Conservation (phyloP, 1,140 invertebrate genomes). For the Zophobas atratus region DNA sequence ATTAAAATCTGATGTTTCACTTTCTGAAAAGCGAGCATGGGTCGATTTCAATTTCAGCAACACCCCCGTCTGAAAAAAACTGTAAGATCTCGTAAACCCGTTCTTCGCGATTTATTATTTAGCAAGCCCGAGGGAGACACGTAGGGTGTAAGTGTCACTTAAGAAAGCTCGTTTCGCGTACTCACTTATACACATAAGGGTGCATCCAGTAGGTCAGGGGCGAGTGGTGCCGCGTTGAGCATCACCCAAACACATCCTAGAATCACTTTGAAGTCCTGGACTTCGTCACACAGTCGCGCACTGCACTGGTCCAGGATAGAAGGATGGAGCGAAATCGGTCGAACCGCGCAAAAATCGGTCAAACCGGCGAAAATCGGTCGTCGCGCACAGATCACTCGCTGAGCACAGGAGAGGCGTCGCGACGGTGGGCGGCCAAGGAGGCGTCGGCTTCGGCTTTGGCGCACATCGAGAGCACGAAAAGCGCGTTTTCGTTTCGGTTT, state of each 20-base stretch:
- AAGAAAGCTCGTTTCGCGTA: slow-evolving; percentile 26
- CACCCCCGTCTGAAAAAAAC: too few relatives aligned
- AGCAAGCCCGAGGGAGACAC: not conserved
- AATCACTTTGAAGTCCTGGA: slow-evolving; percentile 53
- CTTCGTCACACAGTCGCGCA: slow-evolving; percentile 39
- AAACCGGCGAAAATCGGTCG: not conserved
- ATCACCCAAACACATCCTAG: slow-evolving; percentile 66
- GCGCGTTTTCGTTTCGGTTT: slow-evolving; percentile 1
- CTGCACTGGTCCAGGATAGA: slow-evolving; percentile 13
- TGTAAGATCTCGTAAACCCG: too few relatives aligned
- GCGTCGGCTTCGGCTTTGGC: slow-evolving; percentile 1
- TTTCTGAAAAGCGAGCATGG: too few relatives aligned
- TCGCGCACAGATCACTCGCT: slow-evolving; percentile 23
- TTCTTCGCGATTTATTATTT: too few relatives aligned
- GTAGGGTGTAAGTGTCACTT: not conserved
- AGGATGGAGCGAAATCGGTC: not conserved
- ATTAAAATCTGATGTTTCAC: too few relatives aligned
- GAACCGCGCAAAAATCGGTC: too few relatives aligned
- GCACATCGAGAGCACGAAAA: slow-evolving; percentile 19
- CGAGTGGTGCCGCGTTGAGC: slow-evolving; percentile 65
- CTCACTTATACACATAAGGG: slow-evolving; percentile 64
- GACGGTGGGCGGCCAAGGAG: not conserved
- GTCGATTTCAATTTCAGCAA: too few relatives aligned
- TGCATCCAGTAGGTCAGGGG: slow-evolving; percentile 66
- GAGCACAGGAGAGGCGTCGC: slow-evolving; percentile 8